phyloP scores from a whole-genome alignment of 2,113 vertebrate genomes.

The Condylura cristata region DNA sequence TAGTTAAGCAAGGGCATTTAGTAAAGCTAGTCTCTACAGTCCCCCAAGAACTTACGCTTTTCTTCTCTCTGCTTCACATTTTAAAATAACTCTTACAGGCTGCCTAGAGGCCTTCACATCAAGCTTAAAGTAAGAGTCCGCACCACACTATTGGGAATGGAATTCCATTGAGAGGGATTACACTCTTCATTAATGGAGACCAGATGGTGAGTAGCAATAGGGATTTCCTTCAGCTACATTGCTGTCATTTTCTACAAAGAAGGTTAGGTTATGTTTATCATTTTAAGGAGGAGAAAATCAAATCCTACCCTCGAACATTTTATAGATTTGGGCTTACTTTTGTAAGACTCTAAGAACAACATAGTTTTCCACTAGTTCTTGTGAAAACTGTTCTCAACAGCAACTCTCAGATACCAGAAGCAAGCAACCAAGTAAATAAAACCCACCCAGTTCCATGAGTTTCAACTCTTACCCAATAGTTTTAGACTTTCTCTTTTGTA shows the following conservation, averaged over 20 bases:
- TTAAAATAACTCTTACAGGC: not conserved
- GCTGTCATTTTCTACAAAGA: constrained; percentile 54
- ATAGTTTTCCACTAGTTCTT: not conserved
- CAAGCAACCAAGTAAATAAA: not conserved
- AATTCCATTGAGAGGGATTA: constrained; percentile 14
- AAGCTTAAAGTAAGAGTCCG: constrained; percentile 27
- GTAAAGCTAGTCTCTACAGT: not conserved
- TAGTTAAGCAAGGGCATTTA: not conserved
- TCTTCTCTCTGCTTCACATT: not conserved
- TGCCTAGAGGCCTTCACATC: not conserved
- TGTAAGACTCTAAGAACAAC: not conserved
- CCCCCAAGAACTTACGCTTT: not conserved
- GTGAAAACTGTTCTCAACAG: not conserved
- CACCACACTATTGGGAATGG: not conserved
- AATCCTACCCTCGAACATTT: not conserved
- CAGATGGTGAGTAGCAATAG: constrained; percentile 34
- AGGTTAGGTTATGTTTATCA: constrained; percentile 34
- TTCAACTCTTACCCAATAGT: not conserved
- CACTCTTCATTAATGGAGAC: constrained; percentile 41
- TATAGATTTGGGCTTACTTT: not conserved
- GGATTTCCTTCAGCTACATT: constrained; percentile 52
- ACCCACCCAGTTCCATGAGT: not conserved
- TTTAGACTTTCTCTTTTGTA: not conserved
- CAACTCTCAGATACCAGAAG: not conserved
- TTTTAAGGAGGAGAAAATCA: not conserved